Evolutionary conservation across 2,113 vertebrate genomes (phyloP).

Genomic region (Sceloporus undulatus): DNA sequence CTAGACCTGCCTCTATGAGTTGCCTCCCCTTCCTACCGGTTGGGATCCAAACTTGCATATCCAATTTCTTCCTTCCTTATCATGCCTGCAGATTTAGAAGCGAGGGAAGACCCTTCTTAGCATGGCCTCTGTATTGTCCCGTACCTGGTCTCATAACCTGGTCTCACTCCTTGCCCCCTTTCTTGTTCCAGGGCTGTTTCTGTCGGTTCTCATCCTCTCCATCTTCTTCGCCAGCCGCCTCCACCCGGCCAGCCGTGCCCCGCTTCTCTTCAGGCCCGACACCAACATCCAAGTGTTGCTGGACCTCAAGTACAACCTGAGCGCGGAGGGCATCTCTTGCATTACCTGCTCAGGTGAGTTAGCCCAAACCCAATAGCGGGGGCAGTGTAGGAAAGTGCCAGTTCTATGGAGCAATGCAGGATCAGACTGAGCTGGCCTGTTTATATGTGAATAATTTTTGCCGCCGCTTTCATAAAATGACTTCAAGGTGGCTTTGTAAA

Average conservation of each 20-base stretch:
- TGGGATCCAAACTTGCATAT: too few species aligned
- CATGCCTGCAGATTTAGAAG: neutral
- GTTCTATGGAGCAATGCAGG: too few species aligned
- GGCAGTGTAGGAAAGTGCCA: too few species aligned
- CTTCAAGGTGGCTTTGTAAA: too few species aligned
- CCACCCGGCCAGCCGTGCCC: slow-evolving; percentile 91
- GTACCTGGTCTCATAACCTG: too few species aligned
- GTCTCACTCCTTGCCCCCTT: neutral
- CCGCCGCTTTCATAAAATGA: too few species aligned
- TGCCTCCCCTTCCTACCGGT: too few species aligned
- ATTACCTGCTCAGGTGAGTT: slow-evolving; percentile 94
- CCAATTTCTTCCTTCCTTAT: too few species aligned
- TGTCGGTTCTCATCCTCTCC: slow-evolving; percentile 87
- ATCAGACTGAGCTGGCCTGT: too few species aligned
- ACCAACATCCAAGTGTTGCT: slow-evolving; percentile 96
- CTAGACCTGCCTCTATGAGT: too few species aligned
- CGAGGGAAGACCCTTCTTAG: neutral
- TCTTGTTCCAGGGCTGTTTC: slow-evolving; percentile 85
- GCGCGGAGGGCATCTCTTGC: slow-evolving; percentile 95
- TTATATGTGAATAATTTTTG: too few species aligned
- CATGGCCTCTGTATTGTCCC: neutral
- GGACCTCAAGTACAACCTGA: slow-evolving; percentile 96
- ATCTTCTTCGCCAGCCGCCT: slow-evolving; percentile 90
- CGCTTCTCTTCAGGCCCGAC: slow-evolving; percentile 90
- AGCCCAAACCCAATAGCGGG: neutral